A percentile compares a stretch with the other conserved stretches of the same genome.
Evolutionary conservation across 2,888 invertebrate genomes (phyloP).

Genomic region (Cactoblastis cactorum): DNA sequence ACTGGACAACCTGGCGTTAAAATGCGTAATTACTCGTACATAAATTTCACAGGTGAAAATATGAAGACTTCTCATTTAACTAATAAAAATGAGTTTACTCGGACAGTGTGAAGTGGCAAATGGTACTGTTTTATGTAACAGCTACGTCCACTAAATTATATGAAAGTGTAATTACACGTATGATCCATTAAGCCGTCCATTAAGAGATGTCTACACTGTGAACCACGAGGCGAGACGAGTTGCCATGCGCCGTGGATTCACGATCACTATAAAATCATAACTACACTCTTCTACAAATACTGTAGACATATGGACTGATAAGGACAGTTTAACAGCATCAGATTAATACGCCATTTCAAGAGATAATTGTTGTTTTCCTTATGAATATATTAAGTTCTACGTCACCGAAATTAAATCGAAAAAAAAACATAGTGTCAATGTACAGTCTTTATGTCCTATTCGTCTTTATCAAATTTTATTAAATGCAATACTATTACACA

Average conservation of each 20-base stretch:
- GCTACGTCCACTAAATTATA: conserved; percentile 44
- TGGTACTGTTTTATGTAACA: conserved; percentile 40
- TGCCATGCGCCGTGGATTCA: not conserved
- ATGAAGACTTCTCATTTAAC: conserved; percentile 19
- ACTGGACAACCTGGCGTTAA: not conserved
- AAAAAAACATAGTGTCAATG: no score
- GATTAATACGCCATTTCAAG: no score
- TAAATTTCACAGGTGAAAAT: conserved; percentile 1
- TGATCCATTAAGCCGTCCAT: conserved; percentile 54
- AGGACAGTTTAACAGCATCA: no score
- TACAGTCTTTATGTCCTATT: no score
- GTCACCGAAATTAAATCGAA: no score
- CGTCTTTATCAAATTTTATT: no score
- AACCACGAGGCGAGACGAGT: not conserved
- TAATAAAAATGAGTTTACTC: conserved; percentile 28
- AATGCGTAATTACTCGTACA: conserved; percentile 2
- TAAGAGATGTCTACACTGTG: conserved; percentile 24
- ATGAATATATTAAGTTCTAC: no score
- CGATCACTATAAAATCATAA: not conserved
- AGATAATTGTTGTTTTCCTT: no score
- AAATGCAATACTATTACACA: no score
- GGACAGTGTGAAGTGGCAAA: conserved; percentile 30
- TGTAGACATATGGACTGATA: no score
- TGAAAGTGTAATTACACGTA: conserved; percentile 55
- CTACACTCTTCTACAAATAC: no score